Base-by-base conservation (phyloP, 2,797 vertebrate genomes). In the Sebastiscus tertius region DNA sequence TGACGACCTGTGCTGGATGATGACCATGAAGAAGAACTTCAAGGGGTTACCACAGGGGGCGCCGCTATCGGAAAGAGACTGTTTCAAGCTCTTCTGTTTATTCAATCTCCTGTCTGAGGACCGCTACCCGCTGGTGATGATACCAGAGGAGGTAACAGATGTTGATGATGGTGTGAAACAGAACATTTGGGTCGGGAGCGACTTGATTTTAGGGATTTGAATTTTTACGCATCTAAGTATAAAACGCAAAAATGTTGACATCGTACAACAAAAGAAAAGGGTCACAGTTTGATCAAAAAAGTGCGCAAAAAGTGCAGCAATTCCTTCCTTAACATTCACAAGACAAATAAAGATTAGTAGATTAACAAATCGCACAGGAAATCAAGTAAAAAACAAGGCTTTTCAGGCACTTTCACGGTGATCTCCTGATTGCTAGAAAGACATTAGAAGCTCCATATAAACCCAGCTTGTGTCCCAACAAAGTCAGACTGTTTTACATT, bases 51-150 rank as follows among this genome's bases (percentile, higher is more conserved):
- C 79, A 75, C 62, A 86, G 26, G 89, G 86, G 24, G 74, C 80
- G 5, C 65, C 89, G 87, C 91, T 95, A 55, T 95, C 93, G 0
- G 85, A 93, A 70, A 94, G 87, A 82, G 93, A 96, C 86, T 91
- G 94, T 78, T 97, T 97, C 82, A 96, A 95, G 80, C 96, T 97
- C 63, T 97, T 96, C 90, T 97, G 96, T 78, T 87, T 97, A 31
- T 97, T 97, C 81, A 97, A 96, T 89, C 93, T 96, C 29, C 92
- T 97, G 72, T 97, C 96, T 6, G 96, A 97, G 78, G 95, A 97
- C 84, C 92, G 83, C 59, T 97, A 97, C 82, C 96, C 96, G 0
- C 94, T 96, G 77, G 87, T 96, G 92, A 96, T 96, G 90, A 95
- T 96, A 42, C 88, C 89, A 4, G 94, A 95, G 58, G 96, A 97